Evolutionary conservation across 2,797 vertebrate species (phyloP).

Genomic region (Coregonus sp.): DNA sequence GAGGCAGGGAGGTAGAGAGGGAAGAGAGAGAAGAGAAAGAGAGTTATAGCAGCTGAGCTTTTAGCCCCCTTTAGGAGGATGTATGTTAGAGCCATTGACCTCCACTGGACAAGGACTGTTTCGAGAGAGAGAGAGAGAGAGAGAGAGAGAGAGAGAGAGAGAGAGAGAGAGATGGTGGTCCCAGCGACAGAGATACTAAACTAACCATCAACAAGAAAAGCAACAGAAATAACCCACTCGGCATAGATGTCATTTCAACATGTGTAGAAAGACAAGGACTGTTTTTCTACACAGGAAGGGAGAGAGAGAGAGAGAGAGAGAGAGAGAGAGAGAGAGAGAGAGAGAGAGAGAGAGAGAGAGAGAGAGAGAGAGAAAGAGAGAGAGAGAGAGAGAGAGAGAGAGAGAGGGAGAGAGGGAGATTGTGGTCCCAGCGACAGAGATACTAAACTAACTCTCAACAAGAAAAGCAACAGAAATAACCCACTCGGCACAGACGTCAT

Average conservation of each 20-base stretch:
- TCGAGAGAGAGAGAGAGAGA: constrained; percentile 15
- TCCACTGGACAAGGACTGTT: constrained; percentile 55
- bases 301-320: constrained; percentile 47
- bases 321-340: constrained; percentile 27
- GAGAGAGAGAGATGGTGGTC: constrained; percentile 41
- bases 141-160: constrained; percentile 48
- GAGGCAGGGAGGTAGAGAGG: background rate
- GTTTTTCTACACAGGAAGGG: constrained; percentile 67
- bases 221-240: constrained; percentile 21
- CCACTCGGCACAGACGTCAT: too few relatives aligned
- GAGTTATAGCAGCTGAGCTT: constrained; percentile 40
- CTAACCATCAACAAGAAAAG: constrained; percentile 39
- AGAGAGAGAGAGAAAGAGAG: too few relatives aligned
- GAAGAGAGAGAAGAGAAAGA: background rate
- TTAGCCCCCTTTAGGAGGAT: constrained; percentile 41
- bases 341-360: too few relatives aligned
- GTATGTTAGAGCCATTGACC: constrained; percentile 77
- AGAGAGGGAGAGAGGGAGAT: too few relatives aligned
- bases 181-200: background rate
- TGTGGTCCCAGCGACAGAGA: constrained; percentile 20
- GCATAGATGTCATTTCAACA: too few relatives aligned
- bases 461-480: constrained; percentile 46
- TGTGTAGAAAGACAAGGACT: constrained; percentile 50
- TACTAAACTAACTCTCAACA: too few relatives aligned
- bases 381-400: too few relatives aligned